These are phyloP conservation scores for Pelvicachromis taeniatus DNA, from an alignment of 2,113 vertebrate species.

Conservation along the genomic window DNA sequence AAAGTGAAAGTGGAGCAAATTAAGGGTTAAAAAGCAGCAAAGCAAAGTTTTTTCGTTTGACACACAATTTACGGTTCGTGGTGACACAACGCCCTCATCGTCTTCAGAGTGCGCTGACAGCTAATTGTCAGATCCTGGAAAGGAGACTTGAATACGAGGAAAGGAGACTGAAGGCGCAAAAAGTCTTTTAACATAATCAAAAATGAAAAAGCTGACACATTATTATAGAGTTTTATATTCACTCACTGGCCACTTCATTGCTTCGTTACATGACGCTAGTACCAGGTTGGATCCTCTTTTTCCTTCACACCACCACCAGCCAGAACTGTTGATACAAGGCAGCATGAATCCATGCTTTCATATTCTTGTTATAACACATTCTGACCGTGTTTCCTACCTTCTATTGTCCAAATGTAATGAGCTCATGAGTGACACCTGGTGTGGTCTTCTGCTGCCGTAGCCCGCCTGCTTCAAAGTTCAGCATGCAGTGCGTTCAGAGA, in stretches of 20 bases:
- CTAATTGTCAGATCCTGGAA: background rate
- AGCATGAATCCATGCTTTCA: background rate
- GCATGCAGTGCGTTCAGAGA: background rate
- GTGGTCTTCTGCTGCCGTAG: background rate
- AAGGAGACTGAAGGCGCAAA: background rate
- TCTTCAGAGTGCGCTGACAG: background rate
- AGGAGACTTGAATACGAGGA: background rate
- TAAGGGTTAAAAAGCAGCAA: background rate
- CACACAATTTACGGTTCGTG: background rate
- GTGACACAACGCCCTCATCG: background rate
- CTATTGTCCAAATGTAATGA: background rate
- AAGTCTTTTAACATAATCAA: background rate
- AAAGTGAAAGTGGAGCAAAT: background rate
- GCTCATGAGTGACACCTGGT: background rate
- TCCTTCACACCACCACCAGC: background rate
- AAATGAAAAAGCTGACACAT: background rate
- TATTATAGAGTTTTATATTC: background rate
- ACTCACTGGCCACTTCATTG: background rate
- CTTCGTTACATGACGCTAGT: background rate
- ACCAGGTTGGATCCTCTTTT: background rate
- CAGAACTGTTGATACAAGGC: background rate
- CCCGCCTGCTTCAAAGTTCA: background rate
- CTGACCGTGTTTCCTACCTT: background rate
- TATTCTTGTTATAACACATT: background rate
- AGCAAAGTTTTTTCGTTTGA: background rate